Conservation (phyloP, 2,797 vertebrate genomes). For the Lemur catta region DNA sequence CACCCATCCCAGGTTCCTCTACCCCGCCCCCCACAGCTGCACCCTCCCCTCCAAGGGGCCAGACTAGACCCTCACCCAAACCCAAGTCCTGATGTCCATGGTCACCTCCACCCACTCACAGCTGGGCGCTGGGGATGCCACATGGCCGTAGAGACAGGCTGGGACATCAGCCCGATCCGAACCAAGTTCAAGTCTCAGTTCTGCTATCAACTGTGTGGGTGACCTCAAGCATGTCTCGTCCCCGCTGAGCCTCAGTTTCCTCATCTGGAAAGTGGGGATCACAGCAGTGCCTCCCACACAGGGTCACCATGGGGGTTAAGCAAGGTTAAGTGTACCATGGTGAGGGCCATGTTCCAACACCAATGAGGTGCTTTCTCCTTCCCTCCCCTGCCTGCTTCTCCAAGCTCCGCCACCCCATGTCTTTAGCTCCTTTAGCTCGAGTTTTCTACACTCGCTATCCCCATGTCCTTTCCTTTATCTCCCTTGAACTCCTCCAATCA, state of each 20-base stretch:
- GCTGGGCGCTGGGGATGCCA: not conserved
- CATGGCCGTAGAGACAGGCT: not conserved
- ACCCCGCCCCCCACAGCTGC: not conserved
- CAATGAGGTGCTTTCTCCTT: not conserved
- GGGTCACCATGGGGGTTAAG: not conserved
- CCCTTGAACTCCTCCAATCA: not conserved
- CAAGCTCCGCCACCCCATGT: not conserved
- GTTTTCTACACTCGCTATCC: not conserved
- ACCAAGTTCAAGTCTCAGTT: not conserved
- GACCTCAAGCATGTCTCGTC: not conserved
- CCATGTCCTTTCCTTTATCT: not conserved
- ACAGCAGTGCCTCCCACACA: not conserved
- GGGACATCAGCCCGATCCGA: not conserved
- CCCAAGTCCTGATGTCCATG: not conserved
- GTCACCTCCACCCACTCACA: not conserved
- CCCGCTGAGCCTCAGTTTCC: not conserved
- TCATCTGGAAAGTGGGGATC: not conserved
- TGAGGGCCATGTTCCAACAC: not conserved
- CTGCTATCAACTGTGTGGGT: not conserved
- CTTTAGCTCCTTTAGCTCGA: not conserved
- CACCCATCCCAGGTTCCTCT: not conserved
- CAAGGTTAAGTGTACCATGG: not conserved
- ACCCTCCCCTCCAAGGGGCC: not conserved
- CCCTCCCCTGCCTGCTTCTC: not conserved
- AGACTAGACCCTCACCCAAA: not conserved